Evolutionary conservation across 1,140 invertebrate species (phyloP).

Genomic region (Portunus trituberculatus): DNA sequence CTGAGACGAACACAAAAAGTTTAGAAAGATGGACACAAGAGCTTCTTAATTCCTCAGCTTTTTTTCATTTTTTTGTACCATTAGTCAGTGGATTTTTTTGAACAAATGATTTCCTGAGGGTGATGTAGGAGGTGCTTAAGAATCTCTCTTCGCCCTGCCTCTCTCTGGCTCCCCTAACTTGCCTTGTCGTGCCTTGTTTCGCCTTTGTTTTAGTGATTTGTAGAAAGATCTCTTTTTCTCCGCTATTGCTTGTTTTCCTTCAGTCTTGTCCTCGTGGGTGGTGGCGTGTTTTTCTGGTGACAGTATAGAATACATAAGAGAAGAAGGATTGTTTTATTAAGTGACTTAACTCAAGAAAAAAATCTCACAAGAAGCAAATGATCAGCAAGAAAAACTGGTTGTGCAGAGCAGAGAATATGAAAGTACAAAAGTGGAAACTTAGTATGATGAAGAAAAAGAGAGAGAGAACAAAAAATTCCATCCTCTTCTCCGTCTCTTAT

Average conservation of each 20-base stretch:
- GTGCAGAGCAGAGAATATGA: too few species aligned
- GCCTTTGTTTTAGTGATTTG: background rate
- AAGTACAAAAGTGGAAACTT: too few species aligned
- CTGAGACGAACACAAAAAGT: background rate
- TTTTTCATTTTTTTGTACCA: background rate
- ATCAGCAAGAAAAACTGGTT: too few species aligned
- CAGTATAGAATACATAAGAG: background rate
- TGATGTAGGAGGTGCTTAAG: background rate
- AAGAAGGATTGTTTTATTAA: background rate
- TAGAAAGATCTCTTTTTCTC: background rate
- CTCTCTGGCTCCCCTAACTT: background rate
- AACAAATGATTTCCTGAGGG: background rate
- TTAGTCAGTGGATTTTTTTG: background rate
- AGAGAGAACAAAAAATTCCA: too few species aligned
- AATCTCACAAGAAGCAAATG: too few species aligned
- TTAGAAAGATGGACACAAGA: background rate
- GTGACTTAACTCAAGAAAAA: too few species aligned
- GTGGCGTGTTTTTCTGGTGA: background rate
- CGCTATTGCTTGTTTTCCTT: background rate
- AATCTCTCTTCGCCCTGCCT: background rate
- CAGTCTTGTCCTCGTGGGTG: background rate
- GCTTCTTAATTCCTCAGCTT: too few species aligned
- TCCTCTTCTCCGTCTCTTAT: too few species aligned
- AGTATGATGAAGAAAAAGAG: too few species aligned
- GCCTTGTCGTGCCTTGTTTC: background rate